Evolutionary conservation across 2,797 vertebrate species (phyloP), one percentile per base, ranked within the genome.

Genomic region (Adrianichthys oophorus): DNA sequence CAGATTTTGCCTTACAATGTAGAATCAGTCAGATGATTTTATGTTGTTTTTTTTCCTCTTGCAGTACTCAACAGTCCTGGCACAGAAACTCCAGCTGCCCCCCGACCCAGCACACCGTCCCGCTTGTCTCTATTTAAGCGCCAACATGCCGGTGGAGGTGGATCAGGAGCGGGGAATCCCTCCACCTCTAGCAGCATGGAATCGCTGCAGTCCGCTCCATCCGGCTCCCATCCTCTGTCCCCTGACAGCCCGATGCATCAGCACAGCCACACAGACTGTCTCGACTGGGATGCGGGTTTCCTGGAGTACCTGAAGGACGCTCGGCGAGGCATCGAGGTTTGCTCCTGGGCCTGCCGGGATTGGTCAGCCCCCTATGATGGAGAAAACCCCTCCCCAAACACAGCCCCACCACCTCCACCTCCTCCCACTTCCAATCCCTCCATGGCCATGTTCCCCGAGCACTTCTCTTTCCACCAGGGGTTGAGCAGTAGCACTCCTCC

Each of bases 361-460:
- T 98, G 97, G 97, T 98, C 96, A 0, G 95, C 95, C 0, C 96
- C 96, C 1, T 98, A 98, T 0, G 97, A 98, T 1, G 96, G 96
- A 14, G 95, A 97, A 74, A 90, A 90, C 56, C 97, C 93, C 6
- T 90, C 90, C n/a, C 90, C 96, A 0, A 85, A 72, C 16, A 72
- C 90, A 0, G 83, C 83, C 15, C 81, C 87, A 2, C 32, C 66
- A 0, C 88, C 83, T 0, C 89, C 91, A 0, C 76, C 66, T 4
- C 86, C 92, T 15, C 76, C 85, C 1, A 73, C 80, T 2, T 72
- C 89, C 40, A 84, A 90, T 67, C 62, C 88, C 50, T 62, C 89
- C 55, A 59, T 92, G 53, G 57, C 65, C 0, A 44, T 90, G 52
- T 85, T 86, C 65, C 86, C 90, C 0, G 92, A 93, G 70, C 90